Percentiles rank a stretch among this genome's conserved stretches.
Conservation (phyloP, 2,888 invertebrate species). For the Pristionchus exspectatus region DNA sequence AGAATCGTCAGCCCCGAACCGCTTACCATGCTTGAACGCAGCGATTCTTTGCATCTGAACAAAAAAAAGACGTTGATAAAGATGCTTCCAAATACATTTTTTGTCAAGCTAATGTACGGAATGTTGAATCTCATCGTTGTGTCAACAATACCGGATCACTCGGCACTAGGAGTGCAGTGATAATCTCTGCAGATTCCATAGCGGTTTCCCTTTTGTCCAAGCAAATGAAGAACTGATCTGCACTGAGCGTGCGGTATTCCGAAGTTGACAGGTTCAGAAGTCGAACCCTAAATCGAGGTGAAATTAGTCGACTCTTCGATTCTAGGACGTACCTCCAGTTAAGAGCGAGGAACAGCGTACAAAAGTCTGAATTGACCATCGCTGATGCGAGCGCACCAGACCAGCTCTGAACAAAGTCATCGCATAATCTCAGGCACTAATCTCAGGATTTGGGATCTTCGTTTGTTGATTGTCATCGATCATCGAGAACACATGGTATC, state of each 20-base stretch:
- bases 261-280: neutral
- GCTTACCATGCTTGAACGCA: slow-evolving; percentile 51
- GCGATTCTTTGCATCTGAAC: neutral
- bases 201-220: neutral
- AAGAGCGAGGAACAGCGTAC: slow-evolving; percentile 40
- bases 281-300: slow-evolving; percentile 33
- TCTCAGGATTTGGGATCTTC: too few relatives aligned
- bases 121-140: too few relatives aligned
- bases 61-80: too few relatives aligned
- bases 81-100: too few relatives aligned
- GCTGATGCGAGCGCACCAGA: slow-evolving; percentile 42
- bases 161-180: neutral
- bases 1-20: slow-evolving; percentile 47
- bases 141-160: neutral
- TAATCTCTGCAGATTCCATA: neutral
- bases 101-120: too few relatives aligned
- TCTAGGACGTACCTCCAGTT: slow-evolving; percentile 6
- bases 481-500: too few relatives aligned
- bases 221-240: neutral
- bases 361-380: neutral
- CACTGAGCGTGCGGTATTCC: neutral
- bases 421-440: too few relatives aligned
- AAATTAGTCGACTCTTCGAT: too few relatives aligned
- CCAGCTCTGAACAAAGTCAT: slow-evolving; percentile 31
- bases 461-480: too few relatives aligned